Conservation (phyloP, 2,888 invertebrate genomes). For the Drosophila borealis region DNA sequence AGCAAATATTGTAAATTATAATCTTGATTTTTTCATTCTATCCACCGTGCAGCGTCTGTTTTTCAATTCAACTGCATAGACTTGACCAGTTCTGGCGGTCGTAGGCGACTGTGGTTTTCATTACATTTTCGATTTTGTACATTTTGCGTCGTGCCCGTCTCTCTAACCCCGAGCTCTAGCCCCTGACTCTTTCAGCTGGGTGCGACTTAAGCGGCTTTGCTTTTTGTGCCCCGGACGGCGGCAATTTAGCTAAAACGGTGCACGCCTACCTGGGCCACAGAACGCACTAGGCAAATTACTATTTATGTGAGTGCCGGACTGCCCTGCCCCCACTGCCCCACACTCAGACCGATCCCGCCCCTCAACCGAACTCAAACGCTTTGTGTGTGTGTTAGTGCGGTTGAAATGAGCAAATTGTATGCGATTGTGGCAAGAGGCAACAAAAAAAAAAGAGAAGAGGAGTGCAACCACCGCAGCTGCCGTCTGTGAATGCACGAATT, state of each 20-base stretch:
- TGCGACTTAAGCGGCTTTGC: conserved; percentile 77
- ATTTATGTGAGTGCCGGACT: conserved; percentile 73
- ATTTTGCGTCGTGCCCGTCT: conserved; percentile 56
- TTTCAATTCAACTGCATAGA: conserved; percentile 50
- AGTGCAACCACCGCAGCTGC: conserved; percentile 39
- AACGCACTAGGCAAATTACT: conserved; percentile 79
- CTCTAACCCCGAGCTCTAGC: neutral
- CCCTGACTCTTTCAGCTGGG: conserved; percentile 38
- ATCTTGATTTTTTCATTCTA: neutral
- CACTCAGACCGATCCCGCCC: conserved; percentile 1
- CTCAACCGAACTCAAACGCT: conserved; percentile 8
- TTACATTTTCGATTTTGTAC: conserved; percentile 76
- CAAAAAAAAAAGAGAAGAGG: conserved; percentile 14
- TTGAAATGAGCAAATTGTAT: conserved; percentile 80
- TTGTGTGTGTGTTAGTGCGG: conserved; percentile 58
- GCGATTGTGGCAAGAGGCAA: conserved; percentile 67
- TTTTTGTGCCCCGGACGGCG: conserved; percentile 66
- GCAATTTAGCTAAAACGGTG: conserved; percentile 78
- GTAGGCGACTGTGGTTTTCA: conserved; percentile 75
- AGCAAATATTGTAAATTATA: neutral
- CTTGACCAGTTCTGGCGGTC: conserved; percentile 52
- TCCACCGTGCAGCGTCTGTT: conserved; percentile 57
- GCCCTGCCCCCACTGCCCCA: conserved; percentile 2
- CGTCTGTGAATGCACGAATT: conserved; percentile 56
- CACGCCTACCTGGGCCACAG: conserved; percentile 75